A percentile compares a stretch with the other conserved stretches of the same genome.
phyloP scores from a whole-genome alignment of 2,888 invertebrate species.

The Drosophila phalerata region DNA sequence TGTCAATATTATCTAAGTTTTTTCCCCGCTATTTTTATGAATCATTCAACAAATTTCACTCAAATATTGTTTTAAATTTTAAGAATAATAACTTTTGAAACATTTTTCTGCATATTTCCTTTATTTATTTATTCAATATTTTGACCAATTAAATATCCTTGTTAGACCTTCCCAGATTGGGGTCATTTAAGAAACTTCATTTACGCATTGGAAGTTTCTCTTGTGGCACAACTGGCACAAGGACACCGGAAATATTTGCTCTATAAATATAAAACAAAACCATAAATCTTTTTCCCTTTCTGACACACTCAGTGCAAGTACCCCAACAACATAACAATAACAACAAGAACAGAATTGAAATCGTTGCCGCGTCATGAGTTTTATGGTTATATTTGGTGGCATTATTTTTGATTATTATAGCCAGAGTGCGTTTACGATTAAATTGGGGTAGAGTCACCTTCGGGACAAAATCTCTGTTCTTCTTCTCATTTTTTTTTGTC shows the following conservation, averaged over 20 bases:
- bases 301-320: conserved; percentile 26
- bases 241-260: conserved; percentile 63
- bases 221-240: conserved; percentile 45
- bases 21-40: too few species aligned
- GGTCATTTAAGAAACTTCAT: conserved; percentile 29
- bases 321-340: conserved; percentile 18
- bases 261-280: conserved; percentile 58
- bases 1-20: too few species aligned
- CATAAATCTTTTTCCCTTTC: conserved; percentile 56
- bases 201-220: conserved; percentile 33
- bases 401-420: conserved; percentile 65
- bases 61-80: background rate
- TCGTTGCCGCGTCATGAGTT: conserved; percentile 24
- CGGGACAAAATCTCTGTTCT: conserved; percentile 10
- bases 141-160: background rate
- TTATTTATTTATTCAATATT: background rate
- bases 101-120: background rate
- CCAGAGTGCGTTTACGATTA: conserved; percentile 43
- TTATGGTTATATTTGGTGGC: conserved; percentile 59
- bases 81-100: background rate
- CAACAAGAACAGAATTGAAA: conserved; percentile 24
- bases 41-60: too few species aligned
- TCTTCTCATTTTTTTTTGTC: conserved; percentile 27
- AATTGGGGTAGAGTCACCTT: conserved; percentile 18
- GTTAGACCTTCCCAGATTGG: conserved; percentile 2